Evolutionary conservation across 2,888 invertebrate genomes (phyloP), one percentile per base, ranked within the genome.

Genomic region (Nebria salina): DNA sequence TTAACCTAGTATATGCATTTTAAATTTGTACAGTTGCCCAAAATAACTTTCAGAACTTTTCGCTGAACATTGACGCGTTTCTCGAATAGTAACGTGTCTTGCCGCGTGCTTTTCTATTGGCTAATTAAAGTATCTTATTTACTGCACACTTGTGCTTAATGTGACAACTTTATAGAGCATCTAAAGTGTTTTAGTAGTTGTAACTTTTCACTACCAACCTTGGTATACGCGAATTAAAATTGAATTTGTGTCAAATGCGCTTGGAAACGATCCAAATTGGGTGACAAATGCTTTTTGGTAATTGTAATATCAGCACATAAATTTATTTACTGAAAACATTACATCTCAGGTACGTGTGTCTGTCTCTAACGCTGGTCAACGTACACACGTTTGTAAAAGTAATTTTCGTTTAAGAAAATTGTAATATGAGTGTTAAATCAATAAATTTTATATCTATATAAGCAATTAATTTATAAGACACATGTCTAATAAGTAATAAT

Each of bases 61-160:
- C 34, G 34, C 6, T 11, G 1, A 54, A 54, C 1, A 54, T 3
- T 11, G 13, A 54, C 54, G 54, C 8, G 13, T 54, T 54, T 54
- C 54, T 54, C 6, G 8, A 3, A 54, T 54, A 54, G 54, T 54
- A 54, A 1, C 54, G 13, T 54, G 8, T 54, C 8, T 68, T 9
- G 1, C 20, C 7, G n/a, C 26, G 2, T 68, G 68, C 20, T 26
- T 65, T 74, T 73, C 73, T 78, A 78, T 78, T 78, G 78, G 74
- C 78, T 78, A 78, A 78, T 78, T 78, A 78, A 78, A 78, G 78
- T 78, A 65, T 73, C 78, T 80, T 75, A 80, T 80, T 80, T 80
- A 80, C 74, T 70, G 66, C 75, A 68, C 68, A 70, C 68, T 75
- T 75, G 73, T 65, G 74, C 73, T 78, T 78, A 74, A 78, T 78